Evolutionary conservation across 2,888 invertebrate species (phyloP).

Genomic region (Dioctria linearis): DNA sequence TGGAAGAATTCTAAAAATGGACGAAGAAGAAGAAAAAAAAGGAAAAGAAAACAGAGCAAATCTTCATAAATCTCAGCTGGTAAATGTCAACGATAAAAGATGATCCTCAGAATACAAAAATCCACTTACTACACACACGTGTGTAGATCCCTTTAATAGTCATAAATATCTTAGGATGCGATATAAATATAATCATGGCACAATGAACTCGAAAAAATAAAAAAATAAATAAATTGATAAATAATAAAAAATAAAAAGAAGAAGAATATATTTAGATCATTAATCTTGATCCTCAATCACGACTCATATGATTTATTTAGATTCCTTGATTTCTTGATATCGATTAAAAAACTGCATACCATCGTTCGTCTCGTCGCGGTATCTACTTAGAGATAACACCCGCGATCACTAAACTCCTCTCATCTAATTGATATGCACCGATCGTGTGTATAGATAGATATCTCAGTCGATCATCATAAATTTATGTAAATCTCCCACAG

Average conservation of each 20-base stretch:
- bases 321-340: constrained; percentile 1
- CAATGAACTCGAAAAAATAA: constrained; percentile 33
- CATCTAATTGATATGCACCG: constrained; percentile 30
- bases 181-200: not conserved
- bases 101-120: constrained; percentile 9
- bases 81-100: constrained; percentile 11
- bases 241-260: no score
- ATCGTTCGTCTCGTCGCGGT: not conserved
- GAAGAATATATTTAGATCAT: not conserved
- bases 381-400: constrained; percentile 1
- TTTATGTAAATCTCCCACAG: constrained; percentile 14
- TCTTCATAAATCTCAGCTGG: constrained; percentile 4
- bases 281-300: constrained; percentile 30
- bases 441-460: constrained; percentile 13
- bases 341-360: constrained; percentile 4
- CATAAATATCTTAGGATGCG: not conserved
- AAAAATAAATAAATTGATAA: no score
- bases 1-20: not conserved
- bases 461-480: not conserved
- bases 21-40: not conserved
- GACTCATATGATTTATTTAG: constrained; percentile 5
- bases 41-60: not conserved
- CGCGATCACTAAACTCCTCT: not conserved
- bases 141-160: not conserved
- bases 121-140: not conserved